These are phyloP conservation scores for Coelogynopora nodosa DNA, from an alignment of 2,888 invertebrate genomes.

Conservation along the genomic window DNA sequence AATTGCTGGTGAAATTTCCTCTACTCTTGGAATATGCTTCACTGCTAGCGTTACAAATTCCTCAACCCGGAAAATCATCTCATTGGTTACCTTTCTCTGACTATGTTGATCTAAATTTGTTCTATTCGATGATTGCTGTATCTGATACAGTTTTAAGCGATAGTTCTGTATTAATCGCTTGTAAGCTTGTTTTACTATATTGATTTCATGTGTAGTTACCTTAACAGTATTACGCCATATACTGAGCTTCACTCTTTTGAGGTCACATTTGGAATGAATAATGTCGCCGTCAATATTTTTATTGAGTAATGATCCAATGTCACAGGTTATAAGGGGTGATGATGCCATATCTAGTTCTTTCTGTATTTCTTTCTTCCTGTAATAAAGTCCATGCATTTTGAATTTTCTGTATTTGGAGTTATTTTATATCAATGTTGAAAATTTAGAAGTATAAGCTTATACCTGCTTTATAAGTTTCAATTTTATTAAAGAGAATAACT, in stretches of 20 bases:
- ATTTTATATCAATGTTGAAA: too few relatives aligned
- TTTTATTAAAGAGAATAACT: too few relatives aligned
- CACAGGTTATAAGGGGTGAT: background rate
- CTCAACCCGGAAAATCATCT: background rate
- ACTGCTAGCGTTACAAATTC: background rate
- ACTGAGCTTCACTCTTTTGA: background rate
- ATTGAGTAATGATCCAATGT: background rate
- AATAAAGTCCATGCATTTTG: background rate
- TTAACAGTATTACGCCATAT: background rate
- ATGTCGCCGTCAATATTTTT: background rate
- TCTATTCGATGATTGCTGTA: background rate
- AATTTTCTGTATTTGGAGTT: too few relatives aligned
- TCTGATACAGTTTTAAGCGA: background rate
- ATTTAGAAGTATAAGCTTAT: too few relatives aligned
- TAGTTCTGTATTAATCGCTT: slow-evolving; percentile 19
- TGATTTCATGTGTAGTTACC: background rate
- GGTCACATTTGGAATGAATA: background rate
- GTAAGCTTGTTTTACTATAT: background rate
- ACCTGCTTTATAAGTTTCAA: too few relatives aligned
- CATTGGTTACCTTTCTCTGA: background rate
- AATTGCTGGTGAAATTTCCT: background rate
- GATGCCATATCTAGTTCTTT: background rate
- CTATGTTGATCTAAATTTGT: background rate
- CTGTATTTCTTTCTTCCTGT: background rate
- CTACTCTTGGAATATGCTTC: background rate